Percentiles rank a stretch among this genome's conserved stretches.
These are phyloP conservation scores for Sitta carolinensis DNA, from an alignment of 2,797 vertebrate species.

Conservation along the genomic window DNA sequence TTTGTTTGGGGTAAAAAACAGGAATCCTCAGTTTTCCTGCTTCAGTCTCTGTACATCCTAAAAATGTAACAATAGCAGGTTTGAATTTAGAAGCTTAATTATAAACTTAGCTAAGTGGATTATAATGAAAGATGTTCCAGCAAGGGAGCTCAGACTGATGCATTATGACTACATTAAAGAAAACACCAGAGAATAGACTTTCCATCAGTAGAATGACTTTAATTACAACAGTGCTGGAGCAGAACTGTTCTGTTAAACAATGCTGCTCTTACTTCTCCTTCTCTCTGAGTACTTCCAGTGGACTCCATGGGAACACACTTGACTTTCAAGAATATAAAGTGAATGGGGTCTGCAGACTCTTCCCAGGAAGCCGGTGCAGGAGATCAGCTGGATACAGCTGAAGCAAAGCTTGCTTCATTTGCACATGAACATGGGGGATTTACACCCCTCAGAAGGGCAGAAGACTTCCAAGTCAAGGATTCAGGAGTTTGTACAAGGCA, in stretches of 20 bases:
- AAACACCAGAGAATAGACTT: slow-evolving; percentile 78
- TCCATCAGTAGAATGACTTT: slow-evolving; percentile 75
- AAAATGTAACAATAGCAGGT: slow-evolving; percentile 70
- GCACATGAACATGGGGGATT: not conserved
- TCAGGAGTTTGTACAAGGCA: not conserved
- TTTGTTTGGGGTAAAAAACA: slow-evolving; percentile 12
- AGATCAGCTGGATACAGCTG: not conserved
- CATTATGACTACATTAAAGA: slow-evolving; percentile 77
- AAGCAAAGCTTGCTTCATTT: not conserved
- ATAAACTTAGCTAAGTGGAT: slow-evolving; percentile 78
- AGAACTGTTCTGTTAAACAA: slow-evolving; percentile 68
- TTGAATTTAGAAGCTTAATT: slow-evolving; percentile 80
- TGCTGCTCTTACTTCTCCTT: slow-evolving; percentile 46
- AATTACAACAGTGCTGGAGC: slow-evolving; percentile 77
- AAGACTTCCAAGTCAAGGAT: not conserved
- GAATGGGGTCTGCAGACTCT: not conserved
- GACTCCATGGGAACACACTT: slow-evolving; percentile 38
- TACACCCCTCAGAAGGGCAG: not conserved
- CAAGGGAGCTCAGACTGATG: slow-evolving; percentile 75
- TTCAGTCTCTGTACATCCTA: slow-evolving; percentile 30
- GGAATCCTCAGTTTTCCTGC: slow-evolving; percentile 38
- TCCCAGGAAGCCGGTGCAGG: not conserved
- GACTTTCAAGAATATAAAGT: not conserved
- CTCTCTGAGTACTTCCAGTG: slow-evolving; percentile 50
- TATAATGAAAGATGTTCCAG: slow-evolving; percentile 80